Conservation (phyloP, 1,140 invertebrate species). For the Argopecten irradians region DNA sequence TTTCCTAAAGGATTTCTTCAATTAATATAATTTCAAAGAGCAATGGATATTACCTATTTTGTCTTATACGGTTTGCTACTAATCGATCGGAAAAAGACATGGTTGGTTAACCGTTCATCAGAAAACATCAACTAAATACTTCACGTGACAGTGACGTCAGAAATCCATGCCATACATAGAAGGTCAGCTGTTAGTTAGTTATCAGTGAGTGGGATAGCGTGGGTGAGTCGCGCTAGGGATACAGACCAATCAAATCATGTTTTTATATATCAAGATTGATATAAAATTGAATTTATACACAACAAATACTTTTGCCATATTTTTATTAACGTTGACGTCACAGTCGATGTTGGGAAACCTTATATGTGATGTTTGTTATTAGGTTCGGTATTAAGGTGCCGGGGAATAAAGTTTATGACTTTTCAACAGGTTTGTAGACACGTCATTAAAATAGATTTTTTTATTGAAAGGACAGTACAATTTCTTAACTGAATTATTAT, state of each 20-base stretch:
- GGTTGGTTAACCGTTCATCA: background rate
- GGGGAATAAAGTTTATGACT: background rate
- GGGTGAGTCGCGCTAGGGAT: background rate
- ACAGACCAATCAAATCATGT: background rate
- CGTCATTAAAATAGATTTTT: too few relatives aligned
- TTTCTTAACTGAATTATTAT: too few relatives aligned
- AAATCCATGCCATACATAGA: background rate
- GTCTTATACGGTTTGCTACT: too few relatives aligned
- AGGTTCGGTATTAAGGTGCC: background rate
- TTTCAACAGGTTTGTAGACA: background rate
- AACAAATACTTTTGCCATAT: background rate
- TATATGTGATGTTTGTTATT: background rate
- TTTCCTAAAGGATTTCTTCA: too few relatives aligned
- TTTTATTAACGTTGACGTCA: background rate
- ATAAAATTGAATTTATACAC: background rate
- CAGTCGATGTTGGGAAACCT: background rate
- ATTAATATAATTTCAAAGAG: too few relatives aligned
- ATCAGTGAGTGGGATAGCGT: background rate
- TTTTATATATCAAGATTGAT: background rate
- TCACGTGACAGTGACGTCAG: background rate
- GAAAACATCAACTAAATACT: background rate
- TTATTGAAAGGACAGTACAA: too few relatives aligned
- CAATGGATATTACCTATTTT: too few relatives aligned
- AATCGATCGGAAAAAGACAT: background rate
- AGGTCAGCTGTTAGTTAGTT: background rate